Evolutionary conservation across 1,140 invertebrate genomes (phyloP), one percentile per base, ranked within the genome.

Genomic region (Onthophagus taurus): DNA sequence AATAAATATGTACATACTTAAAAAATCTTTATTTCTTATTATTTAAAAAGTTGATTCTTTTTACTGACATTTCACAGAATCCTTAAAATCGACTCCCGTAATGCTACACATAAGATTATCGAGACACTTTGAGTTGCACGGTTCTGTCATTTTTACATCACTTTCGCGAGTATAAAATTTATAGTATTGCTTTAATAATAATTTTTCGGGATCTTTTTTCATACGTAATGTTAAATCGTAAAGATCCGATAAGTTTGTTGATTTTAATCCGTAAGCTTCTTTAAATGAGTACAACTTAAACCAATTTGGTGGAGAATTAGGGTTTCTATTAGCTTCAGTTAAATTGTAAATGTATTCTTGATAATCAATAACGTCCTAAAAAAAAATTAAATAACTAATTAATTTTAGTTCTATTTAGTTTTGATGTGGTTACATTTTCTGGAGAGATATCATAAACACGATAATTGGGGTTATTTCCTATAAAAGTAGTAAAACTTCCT

Each of bases 381-480:
- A 51, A 11, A 49, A 12, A 30, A 26, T 9, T n/a, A n/a, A 18
- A 14, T 34, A 2, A 17, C 11, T 18, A 16, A 14, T 34, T 7
- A 17, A 14, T 5, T 34, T 9, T 13, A 16, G 7, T 9, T 5
- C 5, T n/a, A n/a, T n/a, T n/a, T n/a, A n/a, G n/a, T n/a, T n/a
- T n/a, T n/a, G n/a, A n/a, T n/a, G n/a, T n/a, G n/a, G n/a, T n/a
- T n/a, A n/a, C n/a, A n/a, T n/a, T n/a, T n/a, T n/a, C n/a, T 34
- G 11, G 5, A 14, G 33, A 17, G 19, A 34, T 66, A 4, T 71
- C 67, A 52, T 84, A 88, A 3, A 89, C 71, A 52, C 81, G 76
- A 57, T 88, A 94, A 39, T 86, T 88, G 7, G 88, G 79, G 68
- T 92, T 92, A 42, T 84, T 73, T 45, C 76, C 58, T 0, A 66